Conservation (phyloP, 2,797 vertebrate species). For the Thaleichthys pacificus region DNA sequence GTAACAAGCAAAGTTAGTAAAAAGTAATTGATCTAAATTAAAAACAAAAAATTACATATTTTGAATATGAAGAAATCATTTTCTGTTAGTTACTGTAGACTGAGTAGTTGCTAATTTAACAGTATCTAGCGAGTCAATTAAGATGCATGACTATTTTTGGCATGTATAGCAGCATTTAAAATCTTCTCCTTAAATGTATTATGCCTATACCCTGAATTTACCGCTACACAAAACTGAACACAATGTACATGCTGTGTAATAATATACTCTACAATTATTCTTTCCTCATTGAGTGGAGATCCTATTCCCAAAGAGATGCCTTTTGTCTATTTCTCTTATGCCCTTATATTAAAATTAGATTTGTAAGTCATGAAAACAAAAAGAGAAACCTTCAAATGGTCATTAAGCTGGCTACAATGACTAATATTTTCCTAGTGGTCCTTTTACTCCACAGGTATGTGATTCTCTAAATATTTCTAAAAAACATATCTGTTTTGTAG, state of each 20-base stretch:
- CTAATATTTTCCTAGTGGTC: constrained; percentile 52
- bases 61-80: constrained; percentile 20
- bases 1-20: background rate
- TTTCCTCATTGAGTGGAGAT: constrained; percentile 49
- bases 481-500: constrained; percentile 38
- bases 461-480: constrained; percentile 42
- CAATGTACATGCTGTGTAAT: constrained; percentile 38
- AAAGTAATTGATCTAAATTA: background rate
- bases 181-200: constrained; percentile 21
- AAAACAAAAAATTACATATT: constrained; percentile 1
- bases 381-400: constrained; percentile 60
- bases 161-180: constrained; percentile 38
- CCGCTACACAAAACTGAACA: constrained; percentile 36
- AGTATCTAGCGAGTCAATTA: constrained; percentile 35
- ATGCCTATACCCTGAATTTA: constrained; percentile 28
- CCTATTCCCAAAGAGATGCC: constrained; percentile 24
- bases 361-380: constrained; percentile 14
- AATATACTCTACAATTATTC: constrained; percentile 29
- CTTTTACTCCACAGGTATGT: constrained; percentile 38
- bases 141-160: constrained; percentile 41
- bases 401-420: constrained; percentile 63
- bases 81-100: constrained; percentile 21
- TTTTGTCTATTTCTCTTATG: constrained; percentile 27
- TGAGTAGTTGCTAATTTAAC: constrained; percentile 22
- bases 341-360: background rate